Conservation (phyloP, 2,888 invertebrate genomes). For the Cataglyphis albicans region DNA sequence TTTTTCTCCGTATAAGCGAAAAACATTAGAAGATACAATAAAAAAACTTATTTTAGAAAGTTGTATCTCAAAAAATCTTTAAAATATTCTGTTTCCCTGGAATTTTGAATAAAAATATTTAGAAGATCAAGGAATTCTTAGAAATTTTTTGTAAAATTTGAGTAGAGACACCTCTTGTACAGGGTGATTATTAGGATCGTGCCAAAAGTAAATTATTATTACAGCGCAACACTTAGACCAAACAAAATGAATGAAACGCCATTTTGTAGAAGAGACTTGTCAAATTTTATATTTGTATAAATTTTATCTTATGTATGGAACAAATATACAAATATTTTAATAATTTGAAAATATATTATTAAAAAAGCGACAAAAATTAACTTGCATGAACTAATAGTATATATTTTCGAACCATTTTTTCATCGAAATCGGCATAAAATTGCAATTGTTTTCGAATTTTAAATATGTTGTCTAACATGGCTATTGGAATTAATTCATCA, state of each 20-base stretch:
- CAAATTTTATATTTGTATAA: not conserved
- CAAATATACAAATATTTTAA: not conserved
- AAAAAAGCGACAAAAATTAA: not conserved
- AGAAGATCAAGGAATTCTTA: too few relatives aligned
- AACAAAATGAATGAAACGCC: not conserved
- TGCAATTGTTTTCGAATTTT: not conserved
- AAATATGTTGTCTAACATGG: too few relatives aligned
- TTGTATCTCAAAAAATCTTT: too few relatives aligned
- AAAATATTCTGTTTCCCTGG: too few relatives aligned
- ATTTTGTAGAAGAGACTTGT: not conserved
- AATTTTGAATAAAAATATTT: too few relatives aligned
- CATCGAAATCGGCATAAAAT: not conserved
- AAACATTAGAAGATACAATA: too few relatives aligned
- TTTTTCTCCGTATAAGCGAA: too few relatives aligned
- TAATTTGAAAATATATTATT: conserved; percentile 1
- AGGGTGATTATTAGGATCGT: not conserved
- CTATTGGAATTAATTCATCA: too few relatives aligned
- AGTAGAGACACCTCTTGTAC: too few relatives aligned
- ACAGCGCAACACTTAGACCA: not conserved
- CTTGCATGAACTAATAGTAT: not conserved
- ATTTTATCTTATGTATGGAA: not conserved
- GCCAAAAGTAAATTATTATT: conserved; percentile 1
- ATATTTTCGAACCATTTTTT: not conserved
- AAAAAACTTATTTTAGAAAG: too few relatives aligned
- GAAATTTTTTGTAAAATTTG: too few relatives aligned